phyloP scores from a whole-genome alignment of 2,113 vertebrate species.

The Ameiurus melas region DNA sequence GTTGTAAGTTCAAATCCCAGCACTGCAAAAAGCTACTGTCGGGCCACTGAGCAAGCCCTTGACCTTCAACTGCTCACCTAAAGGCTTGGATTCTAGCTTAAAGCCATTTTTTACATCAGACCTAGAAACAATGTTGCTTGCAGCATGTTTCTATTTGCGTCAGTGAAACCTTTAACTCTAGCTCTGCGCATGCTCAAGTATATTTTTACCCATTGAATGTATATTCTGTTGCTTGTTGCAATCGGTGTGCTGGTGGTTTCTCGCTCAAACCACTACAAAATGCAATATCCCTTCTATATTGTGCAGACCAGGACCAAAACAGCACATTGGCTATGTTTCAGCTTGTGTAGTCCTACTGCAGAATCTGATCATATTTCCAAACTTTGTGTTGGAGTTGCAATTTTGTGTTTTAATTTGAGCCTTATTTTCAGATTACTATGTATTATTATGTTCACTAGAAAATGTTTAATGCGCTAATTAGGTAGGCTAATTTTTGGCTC shows the following conservation, averaged over 20 bases:
- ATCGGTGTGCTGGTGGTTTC: background rate
- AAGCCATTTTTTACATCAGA: background rate
- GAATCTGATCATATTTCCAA: background rate
- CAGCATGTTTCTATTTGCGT: background rate
- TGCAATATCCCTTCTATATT: conserved; percentile 3
- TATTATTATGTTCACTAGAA: background rate
- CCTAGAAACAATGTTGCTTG: background rate
- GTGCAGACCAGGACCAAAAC: background rate
- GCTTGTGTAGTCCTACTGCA: background rate
- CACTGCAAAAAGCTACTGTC: background rate
- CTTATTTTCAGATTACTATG: background rate
- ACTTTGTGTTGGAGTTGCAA: background rate
- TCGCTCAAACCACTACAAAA: background rate
- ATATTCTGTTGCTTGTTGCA: background rate
- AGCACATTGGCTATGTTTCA: background rate
- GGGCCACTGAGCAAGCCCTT: background rate
- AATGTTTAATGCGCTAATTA: background rate
- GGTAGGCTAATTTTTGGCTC: background rate
- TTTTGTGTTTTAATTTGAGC: background rate
- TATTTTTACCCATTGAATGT: conserved; percentile 4
- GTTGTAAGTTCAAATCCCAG: background rate
- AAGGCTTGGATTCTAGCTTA: background rate
- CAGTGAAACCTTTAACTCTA: background rate
- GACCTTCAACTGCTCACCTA: background rate
- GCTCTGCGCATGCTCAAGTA: background rate